Evolutionary conservation across 2,113 vertebrate genomes (phyloP).

Genomic region (Accipiter cooperii): DNA sequence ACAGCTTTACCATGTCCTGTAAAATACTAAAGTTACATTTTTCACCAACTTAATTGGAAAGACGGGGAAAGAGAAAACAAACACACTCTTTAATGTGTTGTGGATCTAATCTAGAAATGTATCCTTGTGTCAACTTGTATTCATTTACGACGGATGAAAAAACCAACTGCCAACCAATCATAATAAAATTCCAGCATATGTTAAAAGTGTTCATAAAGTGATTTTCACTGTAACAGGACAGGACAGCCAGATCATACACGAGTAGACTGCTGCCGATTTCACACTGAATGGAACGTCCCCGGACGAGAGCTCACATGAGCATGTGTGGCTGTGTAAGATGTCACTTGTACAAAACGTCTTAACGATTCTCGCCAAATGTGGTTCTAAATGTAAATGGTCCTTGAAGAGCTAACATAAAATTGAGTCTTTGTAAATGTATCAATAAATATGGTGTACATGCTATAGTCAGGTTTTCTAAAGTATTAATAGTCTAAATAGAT

Average conservation of each 20-base stretch:
- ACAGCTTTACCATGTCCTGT: conserved; percentile 76
- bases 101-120: conserved; percentile 65
- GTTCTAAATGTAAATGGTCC: conserved; percentile 47
- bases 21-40: conserved; percentile 76
- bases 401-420: conserved; percentile 28
- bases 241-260: background rate
- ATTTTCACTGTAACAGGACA: conserved; percentile 50
- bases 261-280: conserved; percentile 13
- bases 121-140: conserved; percentile 55
- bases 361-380: conserved; percentile 5
- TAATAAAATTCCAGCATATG: conserved; percentile 52
- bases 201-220: conserved; percentile 41
- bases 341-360: conserved; percentile 17
- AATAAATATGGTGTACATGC: conserved; percentile 58
- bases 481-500: conserved; percentile 21
- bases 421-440: conserved; percentile 52
- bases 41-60: conserved; percentile 73
- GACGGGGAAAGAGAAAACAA: conserved; percentile 62
- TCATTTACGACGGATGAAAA: conserved; percentile 41
- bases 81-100: conserved; percentile 51
- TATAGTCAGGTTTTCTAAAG: conserved; percentile 57
- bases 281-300: background rate
- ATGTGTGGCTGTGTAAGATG: background rate
- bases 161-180: conserved; percentile 35
- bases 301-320: background rate